Conservation (phyloP, 1,140 invertebrate genomes). For the Hyphantria cunea region DNA sequence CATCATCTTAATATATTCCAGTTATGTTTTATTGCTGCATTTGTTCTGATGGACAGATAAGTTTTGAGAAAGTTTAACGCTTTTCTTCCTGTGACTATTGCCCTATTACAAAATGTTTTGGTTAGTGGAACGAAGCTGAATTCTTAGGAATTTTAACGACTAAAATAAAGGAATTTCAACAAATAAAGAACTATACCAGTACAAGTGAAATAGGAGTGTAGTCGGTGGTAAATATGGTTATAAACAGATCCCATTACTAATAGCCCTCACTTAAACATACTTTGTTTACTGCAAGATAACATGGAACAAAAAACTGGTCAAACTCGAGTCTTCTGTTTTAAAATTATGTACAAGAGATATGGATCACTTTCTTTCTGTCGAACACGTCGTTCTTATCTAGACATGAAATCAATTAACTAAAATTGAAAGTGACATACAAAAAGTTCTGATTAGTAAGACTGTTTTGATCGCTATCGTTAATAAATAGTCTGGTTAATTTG, state of each 20-base stretch:
- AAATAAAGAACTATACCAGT: no score
- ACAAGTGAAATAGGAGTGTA: no score
- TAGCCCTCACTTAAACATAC: background rate
- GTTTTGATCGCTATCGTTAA: background rate
- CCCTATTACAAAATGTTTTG: background rate
- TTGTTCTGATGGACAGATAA: constrained; percentile 35
- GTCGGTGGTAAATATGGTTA: no score
- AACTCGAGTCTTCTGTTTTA: background rate
- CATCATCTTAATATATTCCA: constrained; percentile 42
- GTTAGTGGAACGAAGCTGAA: background rate
- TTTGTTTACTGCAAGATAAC: background rate
- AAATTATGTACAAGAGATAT: constrained; percentile 13
- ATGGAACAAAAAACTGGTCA: background rate
- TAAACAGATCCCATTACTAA: no score
- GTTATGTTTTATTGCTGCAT: constrained; percentile 38
- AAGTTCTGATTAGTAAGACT: constrained; percentile 9
- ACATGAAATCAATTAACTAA: constrained; percentile 27
- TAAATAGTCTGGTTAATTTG: background rate
- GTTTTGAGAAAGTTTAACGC: constrained; percentile 20
- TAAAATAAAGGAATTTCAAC: no score
- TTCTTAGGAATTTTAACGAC: background rate
- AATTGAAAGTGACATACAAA: constrained; percentile 23
- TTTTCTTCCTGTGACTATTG: constrained; percentile 1
- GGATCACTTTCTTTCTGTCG: constrained; percentile 22
- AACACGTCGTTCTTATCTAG: constrained; percentile 20